Evolutionary conservation across 2,888 invertebrate species (phyloP), one percentile per base, ranked within the genome.

Genomic region (Tipula unca): DNA sequence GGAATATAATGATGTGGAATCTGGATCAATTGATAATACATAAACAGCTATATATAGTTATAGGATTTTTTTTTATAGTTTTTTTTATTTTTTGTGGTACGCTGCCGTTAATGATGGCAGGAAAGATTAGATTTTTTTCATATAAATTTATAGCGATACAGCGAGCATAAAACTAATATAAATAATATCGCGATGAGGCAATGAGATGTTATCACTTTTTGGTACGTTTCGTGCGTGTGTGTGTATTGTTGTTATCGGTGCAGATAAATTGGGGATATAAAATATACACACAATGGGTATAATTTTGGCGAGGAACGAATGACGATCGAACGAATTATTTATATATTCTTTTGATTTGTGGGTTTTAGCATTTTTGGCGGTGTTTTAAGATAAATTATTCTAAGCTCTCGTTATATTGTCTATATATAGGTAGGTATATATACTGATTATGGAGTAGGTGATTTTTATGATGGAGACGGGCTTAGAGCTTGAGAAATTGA

Each of bases 1-100:
- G 25, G 25, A 69, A 69, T 69, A 69, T 69, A 69, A 69, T 69
- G 69, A 69, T 69, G 69, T 69, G 69, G 69, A 69, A 69, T 69
- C 69, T 69, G 69, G 69, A 69, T 69, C 69, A 69, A 69, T 69
- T 69, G 69, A 69, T 69, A 69, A 69, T 69, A 13, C 69, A 69
- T 69, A 69, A 25, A 13, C 17, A 48, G 48, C n/a, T n/a, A 48
- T 17, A 48, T 3, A 17, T n/a, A n/a, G n/a, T n/a, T n/a, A n/a
- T n/a, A n/a, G n/a, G n/a, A n/a, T n/a, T n/a, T n/a, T 17, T 48
- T 48, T 48, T 48, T 32, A 32, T 32, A 6, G n/a, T 48, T 17
- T 25, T 69, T 25, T 69, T 69, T 69, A 25, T 69, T 69, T 20
- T 69, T 69, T 69, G 69, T 69, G 69, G 69, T 69, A 20, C 20